Percentiles rank a stretch among this genome's conserved stretches.
These are phyloP conservation scores for Caenorhabditis sinica DNA, from an alignment of 2,888 invertebrate genomes.

Conservation along the genomic window DNA sequence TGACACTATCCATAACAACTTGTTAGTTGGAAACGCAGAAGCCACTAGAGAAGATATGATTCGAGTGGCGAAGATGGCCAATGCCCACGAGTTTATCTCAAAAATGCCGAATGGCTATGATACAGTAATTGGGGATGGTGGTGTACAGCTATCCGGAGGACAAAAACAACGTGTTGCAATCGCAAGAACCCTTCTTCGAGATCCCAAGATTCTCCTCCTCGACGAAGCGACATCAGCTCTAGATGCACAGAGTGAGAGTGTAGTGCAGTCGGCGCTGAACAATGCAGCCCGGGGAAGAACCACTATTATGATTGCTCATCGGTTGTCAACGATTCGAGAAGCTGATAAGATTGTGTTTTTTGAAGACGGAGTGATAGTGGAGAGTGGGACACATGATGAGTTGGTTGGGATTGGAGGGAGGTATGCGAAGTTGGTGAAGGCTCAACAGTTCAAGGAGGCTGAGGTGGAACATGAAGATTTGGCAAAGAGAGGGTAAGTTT, in stretches of 20 bases:
- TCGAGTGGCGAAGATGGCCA: conserved; percentile 70
- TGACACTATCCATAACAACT: conserved; percentile 67
- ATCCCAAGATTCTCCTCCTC: conserved; percentile 68
- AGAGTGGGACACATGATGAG: conserved; percentile 71
- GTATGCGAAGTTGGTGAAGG: conserved; percentile 70
- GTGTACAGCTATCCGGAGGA: conserved; percentile 72
- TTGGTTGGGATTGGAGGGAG: conserved; percentile 69
- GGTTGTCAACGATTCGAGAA: conserved; percentile 69
- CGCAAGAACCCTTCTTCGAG: conserved; percentile 68
- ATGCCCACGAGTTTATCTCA: conserved; percentile 73
- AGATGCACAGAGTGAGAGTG: conserved; percentile 72
- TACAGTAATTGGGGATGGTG: conserved; percentile 69
- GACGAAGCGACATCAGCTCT: conserved; percentile 73
- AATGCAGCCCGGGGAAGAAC: conserved; percentile 74
- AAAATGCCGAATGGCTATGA: conserved; percentile 74
- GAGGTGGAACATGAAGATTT: conserved; percentile 10
- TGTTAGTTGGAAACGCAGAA: conserved; percentile 67
- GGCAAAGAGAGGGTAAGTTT: conserved; percentile 37
- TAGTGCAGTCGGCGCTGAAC: conserved; percentile 73
- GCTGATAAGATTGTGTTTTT: conserved; percentile 72
- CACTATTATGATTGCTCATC: conserved; percentile 74
- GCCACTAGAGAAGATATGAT: conserved; percentile 68
- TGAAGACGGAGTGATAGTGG: conserved; percentile 74
- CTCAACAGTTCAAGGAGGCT: conserved; percentile 68
- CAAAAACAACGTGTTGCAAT: conserved; percentile 74